Evolutionary conservation across 2,113 vertebrate species (phyloP).

Genomic region (Petaurus breviceps): DNA sequence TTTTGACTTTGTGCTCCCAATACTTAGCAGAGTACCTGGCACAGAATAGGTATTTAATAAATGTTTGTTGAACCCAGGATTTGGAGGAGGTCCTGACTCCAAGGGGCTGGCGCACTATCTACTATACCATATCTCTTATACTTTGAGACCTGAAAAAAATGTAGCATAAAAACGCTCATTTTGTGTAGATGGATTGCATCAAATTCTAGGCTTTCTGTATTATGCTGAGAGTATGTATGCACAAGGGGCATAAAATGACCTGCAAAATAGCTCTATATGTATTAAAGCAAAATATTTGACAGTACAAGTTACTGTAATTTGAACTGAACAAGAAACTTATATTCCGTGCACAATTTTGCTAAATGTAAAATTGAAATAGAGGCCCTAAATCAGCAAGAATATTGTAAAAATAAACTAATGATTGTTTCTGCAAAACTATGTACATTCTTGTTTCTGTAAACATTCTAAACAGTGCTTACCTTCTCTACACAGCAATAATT

Average conservation of each 20-base stretch:
- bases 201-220: background rate
- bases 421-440: background rate
- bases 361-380: conserved; percentile 38
- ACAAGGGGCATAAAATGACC: background rate
- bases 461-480: background rate
- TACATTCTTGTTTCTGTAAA: background rate
- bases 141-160: background rate
- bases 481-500: conserved; percentile 16
- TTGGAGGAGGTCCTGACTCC: too few relatives aligned
- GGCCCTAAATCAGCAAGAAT: conserved; percentile 11
- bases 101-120: too few relatives aligned
- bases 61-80: too few relatives aligned
- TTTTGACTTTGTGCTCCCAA: too few relatives aligned
- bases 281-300: conserved; percentile 15
- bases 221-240: background rate
- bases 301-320: conserved; percentile 14
- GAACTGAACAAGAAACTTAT: conserved; percentile 18
- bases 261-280: background rate
- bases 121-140: background rate
- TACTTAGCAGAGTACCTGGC: too few relatives aligned
- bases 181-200: background rate
- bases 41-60: too few relatives aligned
- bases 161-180: background rate
- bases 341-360: background rate
- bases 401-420: conserved; percentile 36